Evolutionary conservation across 2,797 vertebrate species (phyloP).

Genomic region (Acomys russatus): DNA sequence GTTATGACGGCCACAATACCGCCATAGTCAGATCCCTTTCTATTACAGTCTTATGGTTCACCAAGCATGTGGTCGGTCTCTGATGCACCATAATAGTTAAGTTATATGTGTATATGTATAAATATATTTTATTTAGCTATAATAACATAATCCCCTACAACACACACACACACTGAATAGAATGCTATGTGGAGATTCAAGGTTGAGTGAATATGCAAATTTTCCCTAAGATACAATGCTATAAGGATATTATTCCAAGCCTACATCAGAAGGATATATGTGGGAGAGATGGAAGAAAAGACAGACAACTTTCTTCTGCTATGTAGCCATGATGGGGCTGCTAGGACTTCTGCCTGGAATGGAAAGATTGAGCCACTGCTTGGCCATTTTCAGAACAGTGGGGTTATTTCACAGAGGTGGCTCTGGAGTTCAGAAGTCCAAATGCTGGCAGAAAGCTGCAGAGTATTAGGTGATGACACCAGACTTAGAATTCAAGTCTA

Average conservation of each 20-base stretch:
- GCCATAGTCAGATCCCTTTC: not conserved
- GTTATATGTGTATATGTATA: not conserved
- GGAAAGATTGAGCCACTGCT: too few species aligned
- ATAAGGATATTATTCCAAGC: not conserved
- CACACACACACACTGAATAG: not conserved
- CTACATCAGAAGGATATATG: not conserved
- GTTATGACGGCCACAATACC: not conserved
- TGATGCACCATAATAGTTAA: not conserved
- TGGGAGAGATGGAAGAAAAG: not conserved
- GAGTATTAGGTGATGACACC: not conserved
- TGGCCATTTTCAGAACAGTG: not conserved
- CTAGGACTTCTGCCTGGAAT: too few species aligned
- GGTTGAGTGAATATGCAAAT: not conserved
- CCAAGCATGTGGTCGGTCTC: not conserved
- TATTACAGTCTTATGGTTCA: not conserved
- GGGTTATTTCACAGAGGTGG: not conserved
- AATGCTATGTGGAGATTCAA: slow-evolving; percentile 1
- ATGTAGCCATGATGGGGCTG: not conserved
- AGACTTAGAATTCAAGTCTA: not conserved
- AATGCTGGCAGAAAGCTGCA: not conserved
- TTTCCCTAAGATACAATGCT: not conserved
- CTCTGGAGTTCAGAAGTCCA: not conserved
- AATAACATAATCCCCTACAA: not conserved
- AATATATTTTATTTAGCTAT: not conserved
- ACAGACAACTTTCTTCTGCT: not conserved